Evolutionary conservation across 2,797 vertebrate genomes (phyloP), one percentile per base, ranked within the genome.

Genomic region (Lepidocolaptes lacrymiger): DNA sequence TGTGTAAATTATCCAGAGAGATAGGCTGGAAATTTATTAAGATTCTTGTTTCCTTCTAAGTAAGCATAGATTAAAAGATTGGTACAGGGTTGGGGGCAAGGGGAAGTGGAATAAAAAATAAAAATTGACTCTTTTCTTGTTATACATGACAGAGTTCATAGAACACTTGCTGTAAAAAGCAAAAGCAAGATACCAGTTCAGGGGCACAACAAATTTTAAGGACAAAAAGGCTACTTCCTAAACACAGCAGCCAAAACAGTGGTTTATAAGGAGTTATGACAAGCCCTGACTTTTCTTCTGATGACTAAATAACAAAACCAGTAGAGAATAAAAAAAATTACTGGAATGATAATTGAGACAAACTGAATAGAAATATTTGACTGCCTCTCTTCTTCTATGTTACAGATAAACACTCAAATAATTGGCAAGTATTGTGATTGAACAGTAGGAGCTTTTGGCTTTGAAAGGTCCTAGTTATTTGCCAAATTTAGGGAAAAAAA

Each of bases 381-480:
- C 24, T 89, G 48, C 32, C 32, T 72, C 8, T 61, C 30, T 49
- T 76, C 37, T 74, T 18, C 18, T 4, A 3, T 26, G 27, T 67
- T 88, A 63, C 10, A 46, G 59, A 37, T 34, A 90, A 93, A 77
- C 30, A 85, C 36, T 55, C 55, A 89, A 76, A 66, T 51, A 75
- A 59, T 15, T 78, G 44, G 34, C 54, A 52, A 62, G 68, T 32
- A 43, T 19, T 91, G 36, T 19, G 55, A 77, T 21, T 63, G 39
- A 91, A 62, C 28, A 88, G 58, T 39, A 77, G 75, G 77, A 92
- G 55, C 3, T 71, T 89, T 85, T 79, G 72, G 37, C 85, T 85
- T 88, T 67, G 56, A 61, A 92, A 54, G 62, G 19, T 18, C 43
- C 7, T 34, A 89, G 24, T 48, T 87, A 77, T 79, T 85, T 91